Evolutionary conservation across 2,113 vertebrate genomes (phyloP).

Genomic region (Pipa parva): DNA sequence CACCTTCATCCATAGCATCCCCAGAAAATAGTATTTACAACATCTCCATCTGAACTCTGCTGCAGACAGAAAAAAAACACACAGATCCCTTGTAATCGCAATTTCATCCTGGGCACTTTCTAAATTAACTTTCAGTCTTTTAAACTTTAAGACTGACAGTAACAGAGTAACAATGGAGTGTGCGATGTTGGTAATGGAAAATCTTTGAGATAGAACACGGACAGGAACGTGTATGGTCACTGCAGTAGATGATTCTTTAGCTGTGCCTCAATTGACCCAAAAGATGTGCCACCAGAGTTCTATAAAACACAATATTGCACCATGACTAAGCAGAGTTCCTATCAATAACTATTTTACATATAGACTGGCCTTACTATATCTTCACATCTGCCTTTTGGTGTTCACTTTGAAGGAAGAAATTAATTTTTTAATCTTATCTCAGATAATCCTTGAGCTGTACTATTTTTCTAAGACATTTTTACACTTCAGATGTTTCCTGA

Average conservation of each 20-base stretch:
- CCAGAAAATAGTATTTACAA: not conserved
- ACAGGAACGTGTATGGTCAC: no score
- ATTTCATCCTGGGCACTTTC: no score
- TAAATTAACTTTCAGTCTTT: not conserved
- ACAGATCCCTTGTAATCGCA: not conserved
- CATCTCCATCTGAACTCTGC: not conserved
- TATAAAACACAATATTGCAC: not conserved
- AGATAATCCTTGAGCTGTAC: not conserved
- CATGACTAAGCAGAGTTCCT: not conserved
- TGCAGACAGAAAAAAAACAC: not conserved
- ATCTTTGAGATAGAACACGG: no score
- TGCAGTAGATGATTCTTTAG: not conserved
- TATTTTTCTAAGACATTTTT: not conserved
- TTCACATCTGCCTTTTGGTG: not conserved
- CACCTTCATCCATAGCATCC: not conserved
- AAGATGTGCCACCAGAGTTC: not conserved
- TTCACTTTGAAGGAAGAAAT: not conserved
- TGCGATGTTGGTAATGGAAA: not conserved
- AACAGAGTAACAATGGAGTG: not conserved
- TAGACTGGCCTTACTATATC: not conserved
- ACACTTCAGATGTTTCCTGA: not conserved
- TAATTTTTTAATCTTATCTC: not conserved
- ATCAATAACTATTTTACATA: not conserved
- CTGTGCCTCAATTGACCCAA: not conserved
- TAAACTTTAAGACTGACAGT: not conserved